Evolutionary conservation across 1,140 invertebrate species (phyloP).

Genomic region (Drosophila orena): DNA sequence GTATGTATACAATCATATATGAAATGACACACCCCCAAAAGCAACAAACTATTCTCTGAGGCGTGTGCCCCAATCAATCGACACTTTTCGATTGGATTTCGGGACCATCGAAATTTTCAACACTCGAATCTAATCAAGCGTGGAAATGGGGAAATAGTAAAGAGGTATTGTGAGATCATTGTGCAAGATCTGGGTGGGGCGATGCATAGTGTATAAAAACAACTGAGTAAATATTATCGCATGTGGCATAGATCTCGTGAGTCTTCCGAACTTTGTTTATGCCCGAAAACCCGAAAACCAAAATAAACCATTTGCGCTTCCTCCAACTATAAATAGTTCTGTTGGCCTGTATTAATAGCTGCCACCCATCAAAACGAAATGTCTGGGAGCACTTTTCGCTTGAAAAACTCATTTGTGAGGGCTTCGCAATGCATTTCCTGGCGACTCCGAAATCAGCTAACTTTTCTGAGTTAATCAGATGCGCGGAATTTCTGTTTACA

Average conservation of each 20-base stretch:
- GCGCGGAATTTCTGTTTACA: constrained; percentile 30
- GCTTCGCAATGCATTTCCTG: constrained; percentile 34
- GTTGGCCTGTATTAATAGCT: constrained; percentile 13
- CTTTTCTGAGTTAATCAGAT: constrained; percentile 54
- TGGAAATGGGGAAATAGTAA: constrained; percentile 59
- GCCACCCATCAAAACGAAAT: constrained; percentile 8
- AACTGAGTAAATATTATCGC: constrained; percentile 43
- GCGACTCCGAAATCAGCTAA: constrained; percentile 28
- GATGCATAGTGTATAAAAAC: constrained; percentile 47
- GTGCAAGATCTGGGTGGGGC: constrained; percentile 40
- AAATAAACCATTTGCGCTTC: constrained; percentile 41
- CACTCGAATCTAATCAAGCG: constrained; percentile 69
- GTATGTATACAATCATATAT: constrained; percentile 5
- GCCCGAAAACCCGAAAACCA: constrained; percentile 13
- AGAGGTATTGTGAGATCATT: constrained; percentile 36
- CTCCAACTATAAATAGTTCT: constrained; percentile 38
- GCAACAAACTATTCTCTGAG: constrained; percentile 2
- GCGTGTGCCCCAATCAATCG: constrained; percentile 68
- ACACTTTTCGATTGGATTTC: constrained; percentile 38
- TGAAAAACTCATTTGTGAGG: constrained; percentile 48
- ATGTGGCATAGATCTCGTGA: constrained; percentile 46
- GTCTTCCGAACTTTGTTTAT: constrained; percentile 33
- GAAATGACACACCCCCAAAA: constrained; percentile 23
- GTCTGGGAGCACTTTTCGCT: constrained; percentile 15
- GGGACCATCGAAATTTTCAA: constrained; percentile 64